Evolutionary conservation across 2,113 vertebrate genomes (phyloP), one percentile per base, ranked within the genome.

Genomic region (Siphamia tubifer): DNA sequence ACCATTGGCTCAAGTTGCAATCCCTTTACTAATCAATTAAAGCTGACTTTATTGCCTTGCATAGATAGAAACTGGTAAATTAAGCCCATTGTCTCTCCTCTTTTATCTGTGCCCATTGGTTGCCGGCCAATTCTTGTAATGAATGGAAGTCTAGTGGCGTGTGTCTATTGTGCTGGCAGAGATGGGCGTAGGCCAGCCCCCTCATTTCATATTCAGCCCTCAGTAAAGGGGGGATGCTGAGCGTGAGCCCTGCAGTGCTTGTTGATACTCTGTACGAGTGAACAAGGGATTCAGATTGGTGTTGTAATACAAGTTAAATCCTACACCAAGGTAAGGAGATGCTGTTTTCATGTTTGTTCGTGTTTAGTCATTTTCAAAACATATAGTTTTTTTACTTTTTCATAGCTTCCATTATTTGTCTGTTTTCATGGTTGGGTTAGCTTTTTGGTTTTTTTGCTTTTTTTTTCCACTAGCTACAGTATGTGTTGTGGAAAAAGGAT

Each of bases 191-290:
- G 84, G 56, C 85, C 78, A 32, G 32, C 62, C 87, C 75, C 74
- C 86, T 91, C 83, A 88, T 94, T 58, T 80, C 90, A 91, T 88
- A 93, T 91, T 91, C 84, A 88, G 69, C 55, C 57, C 19, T 6
- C 51, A 60, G 70, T 80, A 38, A 48, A 82, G 56, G 76, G 83
- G 87, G 87, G 87, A 86, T 87, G 82, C 77, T 82, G 69, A 79
- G 79, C 25, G 3, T 66, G 12, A 73, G 61, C 63, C 49, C 8
- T 35, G 61, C 56, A 66, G 62, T 57, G 78, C 79, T 88, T 84
- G 83, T 90, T 85, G 82, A 87, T 85, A 76, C 60, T 66, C 73
- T 64, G 56, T 55, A 31, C 24, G 43, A 71, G 78, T 69, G 63
- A 78, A 53, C 24, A 52, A 66, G 60, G 56, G 71, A 73, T 54